Evolutionary conservation across 2,113 vertebrate genomes (phyloP).

Genomic region (Charadrius vociferus): DNA sequence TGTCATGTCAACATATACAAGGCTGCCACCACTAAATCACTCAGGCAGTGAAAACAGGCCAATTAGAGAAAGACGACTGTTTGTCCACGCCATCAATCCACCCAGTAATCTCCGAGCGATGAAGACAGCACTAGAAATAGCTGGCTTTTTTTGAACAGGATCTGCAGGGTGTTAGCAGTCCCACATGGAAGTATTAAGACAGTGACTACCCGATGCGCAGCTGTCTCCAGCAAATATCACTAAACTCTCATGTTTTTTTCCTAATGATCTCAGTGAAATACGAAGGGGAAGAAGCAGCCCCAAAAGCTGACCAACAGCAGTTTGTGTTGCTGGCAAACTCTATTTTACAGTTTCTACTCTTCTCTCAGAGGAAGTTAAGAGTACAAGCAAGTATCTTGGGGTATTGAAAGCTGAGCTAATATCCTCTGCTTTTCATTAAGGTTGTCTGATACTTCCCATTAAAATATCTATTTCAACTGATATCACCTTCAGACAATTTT

Average conservation of each 20-base stretch:
- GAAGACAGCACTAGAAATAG: not conserved
- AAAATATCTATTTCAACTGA: constrained; percentile 54
- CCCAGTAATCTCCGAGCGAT: not conserved
- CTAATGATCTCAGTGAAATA: not conserved
- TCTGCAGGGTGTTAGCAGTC: constrained; percentile 3
- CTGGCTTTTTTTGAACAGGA: not conserved
- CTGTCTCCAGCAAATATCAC: not conserved
- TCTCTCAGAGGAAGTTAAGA: not conserved
- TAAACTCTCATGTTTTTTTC: not conserved
- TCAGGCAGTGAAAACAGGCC: not conserved
- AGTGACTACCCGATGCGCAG: not conserved
- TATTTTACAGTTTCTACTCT: not conserved
- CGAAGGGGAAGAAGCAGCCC: not conserved
- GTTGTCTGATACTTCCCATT: constrained; percentile 30
- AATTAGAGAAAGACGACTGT: not conserved
- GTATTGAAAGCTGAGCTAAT: constrained; percentile 32
- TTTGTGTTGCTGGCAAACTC: not conserved
- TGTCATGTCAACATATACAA: not conserved
- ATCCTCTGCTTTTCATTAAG: constrained; percentile 47
- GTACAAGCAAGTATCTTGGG: not conserved
- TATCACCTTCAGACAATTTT: constrained; percentile 23
- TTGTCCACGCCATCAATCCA: not conserved
- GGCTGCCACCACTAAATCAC: not conserved
- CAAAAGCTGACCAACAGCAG: not conserved
- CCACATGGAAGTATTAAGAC: constrained; percentile 1